These are phyloP conservation scores for Aphaenogaster rudis DNA, from an alignment of 1,140 invertebrate genomes.

Conservation along the genomic window DNA sequence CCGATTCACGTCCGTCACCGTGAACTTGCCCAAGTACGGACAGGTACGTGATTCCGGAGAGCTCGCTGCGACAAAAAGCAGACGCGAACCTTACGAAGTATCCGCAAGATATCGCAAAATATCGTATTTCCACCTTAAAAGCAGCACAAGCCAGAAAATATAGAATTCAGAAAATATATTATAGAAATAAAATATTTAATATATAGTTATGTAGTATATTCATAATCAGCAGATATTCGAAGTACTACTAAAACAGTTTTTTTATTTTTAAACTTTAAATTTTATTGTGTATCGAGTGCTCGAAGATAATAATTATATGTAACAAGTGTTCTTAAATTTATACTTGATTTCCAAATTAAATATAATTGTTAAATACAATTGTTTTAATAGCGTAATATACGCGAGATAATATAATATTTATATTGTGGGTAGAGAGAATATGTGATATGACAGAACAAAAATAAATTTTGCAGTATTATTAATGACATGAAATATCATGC, in stretches of 20 bases:
- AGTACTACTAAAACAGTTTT: neutral
- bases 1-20: conserved; percentile 88
- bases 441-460: conserved; percentile 32
- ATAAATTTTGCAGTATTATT: conserved; percentile 50
- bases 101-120: neutral
- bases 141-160: neutral
- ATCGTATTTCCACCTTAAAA: neutral
- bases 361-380: conserved; percentile 30
- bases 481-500: conserved; percentile 27
- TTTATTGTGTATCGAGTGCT: neutral
- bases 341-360: conserved; percentile 3
- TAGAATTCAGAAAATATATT: neutral
- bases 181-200: neutral
- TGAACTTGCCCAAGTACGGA: conserved; percentile 91
- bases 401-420: conserved; percentile 27
- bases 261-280: neutral
- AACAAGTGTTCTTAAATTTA: conserved; percentile 30
- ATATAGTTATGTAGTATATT: neutral
- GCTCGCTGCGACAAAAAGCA: conserved; percentile 88
- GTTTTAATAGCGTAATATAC: neutral
- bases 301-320: neutral
- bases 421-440: neutral
- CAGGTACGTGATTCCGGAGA: conserved; percentile 89
- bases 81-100: conserved; percentile 11
- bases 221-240: neutral